phyloP scores from a whole-genome alignment of 2,113 vertebrate genomes.

The Tachuris rubrigastra region DNA sequence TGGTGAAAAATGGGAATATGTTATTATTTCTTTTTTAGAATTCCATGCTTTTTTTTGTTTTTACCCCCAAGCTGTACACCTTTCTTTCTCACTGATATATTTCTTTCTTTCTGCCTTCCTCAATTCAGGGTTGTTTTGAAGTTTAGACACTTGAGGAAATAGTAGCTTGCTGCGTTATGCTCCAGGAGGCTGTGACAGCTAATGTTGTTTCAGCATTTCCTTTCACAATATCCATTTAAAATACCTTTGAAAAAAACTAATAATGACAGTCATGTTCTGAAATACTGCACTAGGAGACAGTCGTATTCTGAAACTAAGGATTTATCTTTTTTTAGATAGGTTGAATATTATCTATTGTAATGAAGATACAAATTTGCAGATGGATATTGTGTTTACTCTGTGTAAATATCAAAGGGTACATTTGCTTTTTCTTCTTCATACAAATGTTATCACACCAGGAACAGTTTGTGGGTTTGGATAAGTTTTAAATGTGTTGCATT shows the following conservation, averaged over 20 bases:
- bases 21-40: not conserved
- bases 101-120: not conserved
- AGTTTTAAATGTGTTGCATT: not conserved
- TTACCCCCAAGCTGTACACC: rapidly evolving
- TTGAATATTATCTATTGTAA: not conserved
- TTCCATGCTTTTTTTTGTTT: not conserved
- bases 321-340: not conserved
- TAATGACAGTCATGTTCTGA: not conserved
- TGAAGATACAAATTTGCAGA: not conserved
- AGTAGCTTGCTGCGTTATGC: not conserved
- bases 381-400: not conserved
- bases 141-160: not conserved
- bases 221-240: not conserved
- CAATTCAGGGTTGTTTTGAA: not conserved
- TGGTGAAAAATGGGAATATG: rapidly evolving
- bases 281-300: not conserved
- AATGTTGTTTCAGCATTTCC: not conserved
- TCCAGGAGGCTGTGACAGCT: not conserved
- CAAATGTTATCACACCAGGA: not conserved
- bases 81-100: not conserved
- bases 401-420: rapidly evolving
- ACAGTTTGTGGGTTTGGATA: not conserved
- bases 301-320: not conserved
- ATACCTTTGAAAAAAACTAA: not conserved
- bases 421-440: not conserved